phyloP scores from a whole-genome alignment of 1,140 invertebrate species.

The Drosophila oshimai region DNA sequence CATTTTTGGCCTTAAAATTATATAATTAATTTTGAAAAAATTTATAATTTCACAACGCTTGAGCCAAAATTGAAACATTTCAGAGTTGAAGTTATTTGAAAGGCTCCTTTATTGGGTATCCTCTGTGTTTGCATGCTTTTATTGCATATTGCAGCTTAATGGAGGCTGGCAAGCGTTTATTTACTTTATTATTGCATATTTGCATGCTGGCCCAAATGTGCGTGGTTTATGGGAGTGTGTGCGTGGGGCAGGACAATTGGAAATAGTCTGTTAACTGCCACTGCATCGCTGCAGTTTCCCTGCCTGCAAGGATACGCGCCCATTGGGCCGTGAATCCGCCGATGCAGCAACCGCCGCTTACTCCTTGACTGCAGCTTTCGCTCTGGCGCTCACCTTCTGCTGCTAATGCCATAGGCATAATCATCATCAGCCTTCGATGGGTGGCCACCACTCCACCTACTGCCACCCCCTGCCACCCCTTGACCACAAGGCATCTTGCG shows the following conservation, averaged over 20 bases:
- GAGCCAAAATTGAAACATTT: no score
- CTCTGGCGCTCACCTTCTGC: slow-evolving; percentile 4
- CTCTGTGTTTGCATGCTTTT: slow-evolving; percentile 11
- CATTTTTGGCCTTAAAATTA: no score
- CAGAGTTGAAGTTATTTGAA: neutral
- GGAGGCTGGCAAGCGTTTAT: slow-evolving; percentile 58
- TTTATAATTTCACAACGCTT: no score
- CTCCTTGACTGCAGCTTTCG: slow-evolving; percentile 15
- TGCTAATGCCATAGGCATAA: slow-evolving; percentile 32
- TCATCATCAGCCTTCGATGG: slow-evolving; percentile 26
- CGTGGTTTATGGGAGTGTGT: slow-evolving; percentile 43
- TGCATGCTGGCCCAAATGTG: slow-evolving; percentile 63
- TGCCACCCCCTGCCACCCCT: neutral
- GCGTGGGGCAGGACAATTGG: slow-evolving; percentile 26
- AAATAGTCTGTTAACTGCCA: slow-evolving; percentile 62
- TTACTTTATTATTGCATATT: slow-evolving; percentile 76
- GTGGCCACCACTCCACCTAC: neutral
- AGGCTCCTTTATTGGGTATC: neutral
- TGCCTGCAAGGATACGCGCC: neutral
- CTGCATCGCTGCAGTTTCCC: neutral
- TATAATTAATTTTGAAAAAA: no score
- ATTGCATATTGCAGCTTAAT: slow-evolving; percentile 39
- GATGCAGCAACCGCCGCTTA: neutral
- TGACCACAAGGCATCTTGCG: slow-evolving; percentile 1
- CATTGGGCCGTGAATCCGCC: slow-evolving; percentile 23